These are phyloP conservation scores for Caenorhabditis sp. DNA, from an alignment of 2,888 invertebrate species.

Conservation along the genomic window DNA sequence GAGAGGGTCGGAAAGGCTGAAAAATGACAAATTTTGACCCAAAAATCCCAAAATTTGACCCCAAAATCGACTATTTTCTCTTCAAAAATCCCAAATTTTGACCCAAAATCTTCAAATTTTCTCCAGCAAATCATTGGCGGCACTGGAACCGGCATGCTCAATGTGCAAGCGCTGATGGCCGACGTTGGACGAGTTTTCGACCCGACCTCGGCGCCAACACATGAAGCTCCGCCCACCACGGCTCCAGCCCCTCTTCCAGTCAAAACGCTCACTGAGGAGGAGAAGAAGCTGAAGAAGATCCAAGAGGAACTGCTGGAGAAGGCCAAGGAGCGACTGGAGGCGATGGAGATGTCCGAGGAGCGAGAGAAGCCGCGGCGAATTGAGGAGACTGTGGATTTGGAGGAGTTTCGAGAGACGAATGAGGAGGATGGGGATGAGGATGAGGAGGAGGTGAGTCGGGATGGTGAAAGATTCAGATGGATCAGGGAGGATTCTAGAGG, in stretches of 20 bases:
- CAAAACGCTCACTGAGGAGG: conserved; percentile 22
- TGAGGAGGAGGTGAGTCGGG: conserved; percentile 25
- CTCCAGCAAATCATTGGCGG: conserved; percentile 61
- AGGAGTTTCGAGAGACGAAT: conserved; percentile 71
- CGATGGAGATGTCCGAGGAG: conserved; percentile 85
- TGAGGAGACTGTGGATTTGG: conserved; percentile 73
- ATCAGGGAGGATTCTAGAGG: too few relatives aligned
- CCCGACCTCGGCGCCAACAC: conserved; percentile 7
- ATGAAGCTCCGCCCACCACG: neutral
- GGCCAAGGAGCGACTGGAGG: conserved; percentile 54
- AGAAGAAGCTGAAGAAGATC: conserved; percentile 24
- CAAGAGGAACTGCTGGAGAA: conserved; percentile 26
- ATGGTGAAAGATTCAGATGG: neutral
- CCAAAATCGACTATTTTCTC: neutral
- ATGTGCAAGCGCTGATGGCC: conserved; percentile 55
- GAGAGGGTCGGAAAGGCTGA: neutral
- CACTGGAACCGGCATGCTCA: conserved; percentile 21
- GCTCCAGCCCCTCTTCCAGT: neutral
- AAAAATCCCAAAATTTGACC: neutral
- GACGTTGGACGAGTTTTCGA: conserved; percentile 56
- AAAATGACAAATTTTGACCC: too few relatives aligned
- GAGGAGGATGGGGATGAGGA: conserved; percentile 70
- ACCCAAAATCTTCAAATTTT: neutral
- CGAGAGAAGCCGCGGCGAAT: conserved; percentile 55
- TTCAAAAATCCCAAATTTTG: neutral